Evolutionary conservation across 2,888 invertebrate genomes (phyloP), one percentile per base, ranked within the genome.

Genomic region (Lasioglossum marginatum): DNA sequence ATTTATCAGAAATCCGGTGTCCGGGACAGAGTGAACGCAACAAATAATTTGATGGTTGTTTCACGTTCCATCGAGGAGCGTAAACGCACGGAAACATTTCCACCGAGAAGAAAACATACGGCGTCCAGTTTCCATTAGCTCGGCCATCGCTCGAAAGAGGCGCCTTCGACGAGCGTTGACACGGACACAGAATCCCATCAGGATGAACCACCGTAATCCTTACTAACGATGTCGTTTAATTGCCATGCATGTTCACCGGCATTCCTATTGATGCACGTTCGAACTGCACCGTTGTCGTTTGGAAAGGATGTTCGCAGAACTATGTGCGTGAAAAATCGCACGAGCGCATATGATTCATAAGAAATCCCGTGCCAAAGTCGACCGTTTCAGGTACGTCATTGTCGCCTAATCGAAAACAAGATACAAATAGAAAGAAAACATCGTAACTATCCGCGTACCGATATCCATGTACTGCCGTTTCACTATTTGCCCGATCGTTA

Each of bases 191-290:
- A 86, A 88, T 75, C 23, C 71, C 72, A 37, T 85, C 72, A 45
- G 78, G 79, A 89, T 87, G 83, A 88, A 79, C 73, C 79, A 82
- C 75, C 31, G 66, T 82, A 74, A 79, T 80, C 57, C 73, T 72
- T 60, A 81, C 70, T 72, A 81, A 89, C 84, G 88, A 92, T 90
- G 91, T 90, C 86, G 90, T 87, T 88, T 85, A 89, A 90, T 68
- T 87, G 88, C 87, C 86, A 85, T 68, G 82, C 77, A 83, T 88
- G 37, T 68, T 43, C 77, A 76, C 78, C 68, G 43, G 37, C 73
- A 70, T 76, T 45, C 34, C 34, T 43, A 68, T 60, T 72, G 48
- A 40, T 66, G 79, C 85, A 78, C 66, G 5, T 19, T 73, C 72
- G n/a, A 66, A 6, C 27, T 43, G 52, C 27, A 40, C 14, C 6